Evolutionary conservation across 1,140 invertebrate genomes (phyloP), one percentile per base, ranked within the genome.

Genomic region (Campoletis sonorensis): DNA sequence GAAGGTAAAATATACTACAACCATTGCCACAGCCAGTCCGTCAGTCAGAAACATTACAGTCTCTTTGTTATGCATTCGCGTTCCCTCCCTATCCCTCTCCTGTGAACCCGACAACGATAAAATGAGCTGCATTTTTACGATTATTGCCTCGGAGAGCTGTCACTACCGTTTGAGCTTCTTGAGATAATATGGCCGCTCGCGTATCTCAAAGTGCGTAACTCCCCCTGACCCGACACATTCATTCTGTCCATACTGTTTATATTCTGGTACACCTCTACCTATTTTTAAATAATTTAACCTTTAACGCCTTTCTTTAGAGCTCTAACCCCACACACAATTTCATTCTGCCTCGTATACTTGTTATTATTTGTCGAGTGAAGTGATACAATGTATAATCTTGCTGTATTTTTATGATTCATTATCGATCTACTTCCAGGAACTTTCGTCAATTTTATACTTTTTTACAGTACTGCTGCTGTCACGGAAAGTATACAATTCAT

Each of bases 141-240:
- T 88, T 89, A 88, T 88, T 89, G 86, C 88, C 82, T 85, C 67
- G 79, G 82, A 82, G 83, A 87, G 85, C 84, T 88, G 87, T 87
- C 87, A 88, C 85, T 85, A 82, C 83, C 68, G 80, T 84, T 84
- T 81, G 61, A 81, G 80, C 73, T 75, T 67, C 72, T 78, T 72
- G 64, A 80, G 79, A 83, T 83, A 81, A 78, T 83, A 77, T 79
- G 68, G 71, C 70, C 75, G 79, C 76, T 49, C 72, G 72, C 72
- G 72, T 81, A 78, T 83, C 75, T 81, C 68, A 68, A 76, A 73
- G 51, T 79, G 27, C 79, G 54, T 70, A 58, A 70, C 49, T 72
- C 80, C 61, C n/a, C 61, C 75, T 79, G 61, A 83, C 61, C 71
- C 75, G 49, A 51, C 45, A 51, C 45, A 81, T 75, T 54, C 49